Percentiles rank a stretch among this genome's conserved stretches.
Evolutionary conservation across 1,140 invertebrate species (phyloP).

Genomic region (Laupala kohalensis): DNA sequence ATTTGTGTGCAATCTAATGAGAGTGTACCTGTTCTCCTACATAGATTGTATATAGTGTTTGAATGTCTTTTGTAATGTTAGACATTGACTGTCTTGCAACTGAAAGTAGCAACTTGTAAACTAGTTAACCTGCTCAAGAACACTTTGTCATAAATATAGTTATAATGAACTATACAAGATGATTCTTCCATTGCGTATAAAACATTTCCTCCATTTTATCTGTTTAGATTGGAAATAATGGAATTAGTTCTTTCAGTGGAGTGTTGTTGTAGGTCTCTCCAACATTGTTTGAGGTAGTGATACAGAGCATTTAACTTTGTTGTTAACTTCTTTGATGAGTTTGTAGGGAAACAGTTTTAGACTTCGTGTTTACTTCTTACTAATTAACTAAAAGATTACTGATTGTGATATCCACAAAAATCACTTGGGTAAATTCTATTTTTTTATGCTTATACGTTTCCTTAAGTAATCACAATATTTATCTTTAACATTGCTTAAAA

Average conservation of each 20-base stretch:
- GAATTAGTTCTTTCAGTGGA: neutral
- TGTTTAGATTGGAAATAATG: neutral
- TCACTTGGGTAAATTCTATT: neutral
- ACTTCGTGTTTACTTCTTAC: neutral
- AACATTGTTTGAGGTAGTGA: neutral
- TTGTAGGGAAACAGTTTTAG: neutral
- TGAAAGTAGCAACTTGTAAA: neutral
- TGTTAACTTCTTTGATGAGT: too few species aligned
- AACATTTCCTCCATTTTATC: neutral
- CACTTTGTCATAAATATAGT: neutral
- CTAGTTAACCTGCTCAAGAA: neutral
- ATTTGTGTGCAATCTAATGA: constrained; percentile 4
- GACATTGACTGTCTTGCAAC: neutral
- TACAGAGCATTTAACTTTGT: neutral
- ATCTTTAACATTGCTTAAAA: neutral
- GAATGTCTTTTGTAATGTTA: neutral
- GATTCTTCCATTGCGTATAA: neutral
- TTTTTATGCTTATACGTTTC: neutral
- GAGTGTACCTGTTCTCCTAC: neutral
- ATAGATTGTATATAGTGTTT: neutral
- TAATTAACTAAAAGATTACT: too few species aligned
- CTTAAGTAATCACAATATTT: neutral
- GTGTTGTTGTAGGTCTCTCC: neutral
- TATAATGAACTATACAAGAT: neutral
- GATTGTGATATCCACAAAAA: too few species aligned